Percentiles rank a stretch among this genome's conserved stretches.
phyloP scores from a whole-genome alignment of 2,113 vertebrate species.

The Cyanoramphus novaezelandiae region DNA sequence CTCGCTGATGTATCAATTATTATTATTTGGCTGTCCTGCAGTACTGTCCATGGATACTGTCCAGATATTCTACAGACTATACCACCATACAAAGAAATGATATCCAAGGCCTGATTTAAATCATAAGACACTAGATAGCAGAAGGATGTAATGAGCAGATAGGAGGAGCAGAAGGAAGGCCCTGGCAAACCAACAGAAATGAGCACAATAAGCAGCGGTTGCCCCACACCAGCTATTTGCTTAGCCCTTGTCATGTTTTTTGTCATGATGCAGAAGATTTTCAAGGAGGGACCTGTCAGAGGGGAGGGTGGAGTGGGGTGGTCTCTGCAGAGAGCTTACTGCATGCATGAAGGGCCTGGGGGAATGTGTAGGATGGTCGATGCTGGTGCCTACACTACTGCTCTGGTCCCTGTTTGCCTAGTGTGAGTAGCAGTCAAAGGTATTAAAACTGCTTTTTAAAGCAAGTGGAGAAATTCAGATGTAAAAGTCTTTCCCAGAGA shows the following conservation, averaged over 20 bases:
- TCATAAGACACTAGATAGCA: neutral
- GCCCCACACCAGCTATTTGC: neutral
- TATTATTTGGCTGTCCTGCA: neutral
- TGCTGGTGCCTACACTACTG: neutral
- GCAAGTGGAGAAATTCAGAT: neutral
- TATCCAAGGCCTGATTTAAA: neutral
- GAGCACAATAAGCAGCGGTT: neutral
- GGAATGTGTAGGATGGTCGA: neutral
- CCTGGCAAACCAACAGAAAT: neutral
- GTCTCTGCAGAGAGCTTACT: neutral
- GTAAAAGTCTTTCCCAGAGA: neutral
- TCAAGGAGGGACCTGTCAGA: neutral
- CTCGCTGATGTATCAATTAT: neutral
- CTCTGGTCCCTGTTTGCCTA: neutral
- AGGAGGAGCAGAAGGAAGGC: neutral
- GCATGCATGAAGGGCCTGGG: neutral
- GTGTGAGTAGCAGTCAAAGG: neutral
- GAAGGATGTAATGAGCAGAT: neutral
- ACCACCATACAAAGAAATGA: neutral
- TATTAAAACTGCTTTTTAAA: neutral
- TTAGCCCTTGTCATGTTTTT: neutral
- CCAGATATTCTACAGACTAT: neutral
- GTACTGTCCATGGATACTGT: neutral
- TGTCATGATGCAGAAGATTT: neutral
- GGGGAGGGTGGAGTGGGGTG: neutral